phyloP scores from a whole-genome alignment of 2,113 vertebrate genomes.

The Paracanthobrama guichenoti region DNA sequence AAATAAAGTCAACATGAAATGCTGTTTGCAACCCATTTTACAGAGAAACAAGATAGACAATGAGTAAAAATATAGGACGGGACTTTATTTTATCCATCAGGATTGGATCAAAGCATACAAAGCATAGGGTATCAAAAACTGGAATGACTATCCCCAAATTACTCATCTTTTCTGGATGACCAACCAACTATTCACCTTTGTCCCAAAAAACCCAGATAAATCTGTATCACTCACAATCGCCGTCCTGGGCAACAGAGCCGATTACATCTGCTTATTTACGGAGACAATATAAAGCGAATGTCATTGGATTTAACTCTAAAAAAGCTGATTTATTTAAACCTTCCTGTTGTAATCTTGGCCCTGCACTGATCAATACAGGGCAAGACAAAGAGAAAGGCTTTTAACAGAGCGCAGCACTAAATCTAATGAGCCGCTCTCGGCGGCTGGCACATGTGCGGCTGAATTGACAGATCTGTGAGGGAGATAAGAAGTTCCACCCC shows the following conservation, averaged over 20 bases:
- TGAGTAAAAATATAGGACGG: neutral
- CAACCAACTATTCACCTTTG: neutral
- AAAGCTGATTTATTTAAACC: slow-evolving; percentile 51
- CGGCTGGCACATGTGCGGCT: slow-evolving; percentile 46
- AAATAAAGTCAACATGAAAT: neutral
- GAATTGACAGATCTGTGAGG: slow-evolving; percentile 53
- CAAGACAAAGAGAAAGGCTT: slow-evolving; percentile 46
- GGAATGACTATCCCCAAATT: neutral
- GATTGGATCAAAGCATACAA: neutral
- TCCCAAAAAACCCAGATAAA: neutral
- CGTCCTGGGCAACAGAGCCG: neutral
- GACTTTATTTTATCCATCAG: neutral
- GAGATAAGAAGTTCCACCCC: slow-evolving; percentile 38
- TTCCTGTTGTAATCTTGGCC: slow-evolving; percentile 48
- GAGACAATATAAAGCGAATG: slow-evolving; percentile 33
- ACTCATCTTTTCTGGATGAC: slow-evolving; percentile 1
- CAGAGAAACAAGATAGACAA: neutral
- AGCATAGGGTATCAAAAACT: neutral
- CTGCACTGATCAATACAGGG: slow-evolving; percentile 53
- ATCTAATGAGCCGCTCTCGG: slow-evolving; percentile 48
- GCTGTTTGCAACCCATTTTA: too few species aligned
- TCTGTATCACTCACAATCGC: neutral
- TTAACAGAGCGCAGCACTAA: slow-evolving; percentile 49
- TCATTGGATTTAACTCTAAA: slow-evolving; percentile 39
- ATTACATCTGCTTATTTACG: slow-evolving; percentile 44